Evolutionary conservation across 2,888 invertebrate species (phyloP).

Genomic region (Drosophila mettleri): DNA sequence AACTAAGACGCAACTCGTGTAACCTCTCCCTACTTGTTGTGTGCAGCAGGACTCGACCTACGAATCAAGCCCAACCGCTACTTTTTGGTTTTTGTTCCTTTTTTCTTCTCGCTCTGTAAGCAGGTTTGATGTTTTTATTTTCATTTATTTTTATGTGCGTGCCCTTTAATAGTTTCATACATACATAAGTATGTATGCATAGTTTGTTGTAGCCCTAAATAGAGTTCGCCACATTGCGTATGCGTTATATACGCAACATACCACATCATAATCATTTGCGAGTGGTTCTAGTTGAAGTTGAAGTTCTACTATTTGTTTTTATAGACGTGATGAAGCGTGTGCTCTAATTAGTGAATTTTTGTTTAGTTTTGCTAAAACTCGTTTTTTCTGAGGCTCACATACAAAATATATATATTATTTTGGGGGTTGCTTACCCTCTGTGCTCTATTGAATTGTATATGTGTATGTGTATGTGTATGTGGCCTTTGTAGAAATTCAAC

Average conservation of each 20-base stretch:
- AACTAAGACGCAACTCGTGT: slow-evolving; percentile 6
- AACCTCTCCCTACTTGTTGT: not conserved
- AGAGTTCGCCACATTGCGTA: slow-evolving; percentile 52
- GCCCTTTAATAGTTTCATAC: slow-evolving; percentile 41
- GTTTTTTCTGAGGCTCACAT: slow-evolving; percentile 13
- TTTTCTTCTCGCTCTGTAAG: not conserved
- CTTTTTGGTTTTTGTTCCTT: no score
- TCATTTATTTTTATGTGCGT: slow-evolving; percentile 50
- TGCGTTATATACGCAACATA: slow-evolving; percentile 43
- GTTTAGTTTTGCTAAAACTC: slow-evolving; percentile 65
- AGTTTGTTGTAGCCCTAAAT: slow-evolving; percentile 35
- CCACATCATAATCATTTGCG: slow-evolving; percentile 50
- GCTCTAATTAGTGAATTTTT: slow-evolving; percentile 61
- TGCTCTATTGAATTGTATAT: slow-evolving; percentile 23
- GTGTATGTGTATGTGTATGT: slow-evolving; percentile 4
- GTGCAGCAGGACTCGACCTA: slow-evolving; percentile 2
- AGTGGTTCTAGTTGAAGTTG: slow-evolving; percentile 18
- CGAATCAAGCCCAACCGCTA: slow-evolving; percentile 4
- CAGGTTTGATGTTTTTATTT: slow-evolving; percentile 29
- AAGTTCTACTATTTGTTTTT: slow-evolving; percentile 32
- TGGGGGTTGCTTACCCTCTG: slow-evolving; percentile 45
- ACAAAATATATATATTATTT: slow-evolving; percentile 16
- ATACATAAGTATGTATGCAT: slow-evolving; percentile 1
- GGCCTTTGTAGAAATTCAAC: slow-evolving; percentile 51
- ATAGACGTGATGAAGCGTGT: slow-evolving; percentile 43